These are phyloP conservation scores for Cheirogaleus medius DNA, from an alignment of 2,113 vertebrate species.

Conservation along the genomic window DNA sequence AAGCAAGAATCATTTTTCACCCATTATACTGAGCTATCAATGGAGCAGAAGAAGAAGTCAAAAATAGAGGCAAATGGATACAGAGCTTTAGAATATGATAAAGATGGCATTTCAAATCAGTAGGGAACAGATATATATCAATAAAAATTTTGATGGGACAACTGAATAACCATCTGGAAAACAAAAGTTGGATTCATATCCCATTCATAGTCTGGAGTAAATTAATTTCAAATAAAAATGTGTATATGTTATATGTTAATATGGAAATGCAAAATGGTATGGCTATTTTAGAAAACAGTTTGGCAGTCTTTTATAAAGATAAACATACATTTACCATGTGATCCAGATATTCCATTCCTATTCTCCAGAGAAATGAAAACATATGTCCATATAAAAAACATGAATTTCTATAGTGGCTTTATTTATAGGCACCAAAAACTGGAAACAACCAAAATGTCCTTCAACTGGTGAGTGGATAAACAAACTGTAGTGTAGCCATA, in stretches of 20 bases:
- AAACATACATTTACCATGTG: not conserved
- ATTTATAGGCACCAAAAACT: slow-evolving; percentile 7
- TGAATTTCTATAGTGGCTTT: not conserved
- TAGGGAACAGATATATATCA: not conserved
- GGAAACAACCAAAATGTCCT: not conserved
- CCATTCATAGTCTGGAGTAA: not conserved
- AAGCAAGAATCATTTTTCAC: not conserved
- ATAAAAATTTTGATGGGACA: not conserved
- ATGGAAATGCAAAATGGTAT: not conserved
- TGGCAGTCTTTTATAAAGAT: not conserved
- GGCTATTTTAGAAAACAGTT: slow-evolving; percentile 38
- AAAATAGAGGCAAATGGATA: not conserved
- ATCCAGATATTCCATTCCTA: not conserved
- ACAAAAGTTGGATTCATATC: not conserved
- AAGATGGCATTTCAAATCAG: not conserved
- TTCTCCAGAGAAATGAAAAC: slow-evolving; percentile 12
- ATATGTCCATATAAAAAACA: not conserved
- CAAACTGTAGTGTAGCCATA: not conserved
- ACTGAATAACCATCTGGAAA: not conserved
- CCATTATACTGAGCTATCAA: not conserved
- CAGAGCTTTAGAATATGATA: not conserved
- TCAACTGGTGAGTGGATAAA: not conserved
- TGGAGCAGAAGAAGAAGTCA: not conserved
- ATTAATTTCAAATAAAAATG: slow-evolving; percentile 23
- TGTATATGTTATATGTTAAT: not conserved